Evolutionary conservation across 2,888 invertebrate species (phyloP).

Genomic region (Lepidonotus clava): DNA sequence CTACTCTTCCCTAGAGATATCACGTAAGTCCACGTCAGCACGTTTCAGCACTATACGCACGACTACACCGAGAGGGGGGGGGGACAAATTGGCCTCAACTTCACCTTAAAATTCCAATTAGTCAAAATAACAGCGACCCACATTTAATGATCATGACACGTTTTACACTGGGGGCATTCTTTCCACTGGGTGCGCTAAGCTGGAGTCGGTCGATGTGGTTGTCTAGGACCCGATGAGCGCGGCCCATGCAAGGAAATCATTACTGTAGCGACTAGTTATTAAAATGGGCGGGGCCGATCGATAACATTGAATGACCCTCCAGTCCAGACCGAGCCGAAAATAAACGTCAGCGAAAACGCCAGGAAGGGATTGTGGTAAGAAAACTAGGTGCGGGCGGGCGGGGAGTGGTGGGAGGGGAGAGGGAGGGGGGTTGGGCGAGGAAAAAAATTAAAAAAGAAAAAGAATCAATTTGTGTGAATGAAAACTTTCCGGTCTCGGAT

Average conservation of each 20-base stretch:
- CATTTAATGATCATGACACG: neutral
- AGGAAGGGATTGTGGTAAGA: neutral
- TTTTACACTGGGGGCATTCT: neutral
- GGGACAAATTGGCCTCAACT: neutral
- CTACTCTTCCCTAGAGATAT: too few relatives aligned
- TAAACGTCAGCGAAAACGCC: neutral
- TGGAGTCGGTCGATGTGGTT: neutral
- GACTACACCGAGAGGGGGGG: neutral
- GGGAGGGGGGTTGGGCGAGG: neutral
- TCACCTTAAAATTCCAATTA: conserved; percentile 8
- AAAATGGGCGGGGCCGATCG: neutral
- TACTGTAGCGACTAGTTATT: neutral
- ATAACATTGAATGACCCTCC: neutral
- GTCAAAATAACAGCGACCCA: neutral
- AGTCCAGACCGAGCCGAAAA: neutral
- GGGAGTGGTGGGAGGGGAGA: neutral
- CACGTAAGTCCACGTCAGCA: too few relatives aligned
- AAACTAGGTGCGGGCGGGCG: too few relatives aligned
- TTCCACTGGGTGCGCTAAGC: neutral
- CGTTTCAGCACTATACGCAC: too few relatives aligned
- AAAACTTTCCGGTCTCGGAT: too few relatives aligned
- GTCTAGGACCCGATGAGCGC: neutral
- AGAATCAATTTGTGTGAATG: too few relatives aligned
- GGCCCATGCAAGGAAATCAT: neutral
- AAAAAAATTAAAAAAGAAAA: too few relatives aligned